phyloP scores from a whole-genome alignment of 2,113 vertebrate genomes.

The Syngnathoides biaculeatus region DNA sequence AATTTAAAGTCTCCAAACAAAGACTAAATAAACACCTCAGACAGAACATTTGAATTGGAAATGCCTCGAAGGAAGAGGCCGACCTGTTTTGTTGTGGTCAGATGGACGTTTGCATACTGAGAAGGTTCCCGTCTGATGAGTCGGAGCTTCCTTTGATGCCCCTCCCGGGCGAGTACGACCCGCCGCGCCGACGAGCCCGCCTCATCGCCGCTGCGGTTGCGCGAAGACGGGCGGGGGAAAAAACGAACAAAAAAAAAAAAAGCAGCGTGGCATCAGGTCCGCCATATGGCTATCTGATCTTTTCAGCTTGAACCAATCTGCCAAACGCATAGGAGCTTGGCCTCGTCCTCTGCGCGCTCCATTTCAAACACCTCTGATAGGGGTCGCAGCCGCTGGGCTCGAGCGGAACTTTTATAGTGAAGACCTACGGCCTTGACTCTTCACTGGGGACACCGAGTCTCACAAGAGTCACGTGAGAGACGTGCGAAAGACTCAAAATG shows the following conservation, averaged over 20 bases:
- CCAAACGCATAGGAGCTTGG: conserved; percentile 46
- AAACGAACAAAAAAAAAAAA: no score
- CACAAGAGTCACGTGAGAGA: no score
- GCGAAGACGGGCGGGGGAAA: not conserved
- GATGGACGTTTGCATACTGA: conserved; percentile 40
- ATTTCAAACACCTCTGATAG: conserved; percentile 40
- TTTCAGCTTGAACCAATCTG: conserved; percentile 44
- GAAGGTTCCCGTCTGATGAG: conserved; percentile 20
- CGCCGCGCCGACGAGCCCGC: conserved; percentile 21
- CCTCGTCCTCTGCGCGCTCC: conserved; percentile 28
- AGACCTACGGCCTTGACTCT: not conserved
- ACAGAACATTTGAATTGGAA: conserved; percentile 34
- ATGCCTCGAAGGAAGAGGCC: conserved; percentile 16
- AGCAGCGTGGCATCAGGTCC: conserved; percentile 41
- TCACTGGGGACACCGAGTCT: not conserved
- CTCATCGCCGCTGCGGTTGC: conserved; percentile 19
- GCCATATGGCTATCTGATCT: conserved; percentile 60
- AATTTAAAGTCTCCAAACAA: conserved; percentile 8
- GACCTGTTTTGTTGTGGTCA: conserved; percentile 48
- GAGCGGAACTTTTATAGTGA: not conserved
- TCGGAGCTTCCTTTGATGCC: conserved; percentile 42
- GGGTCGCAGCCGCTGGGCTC: conserved; percentile 20
- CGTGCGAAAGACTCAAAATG: no score
- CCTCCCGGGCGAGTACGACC: conserved; percentile 19
- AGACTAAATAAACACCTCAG: not conserved